These are phyloP conservation scores for Lottia scabra DNA, from an alignment of 2,888 invertebrate genomes.

Conservation along the genomic window DNA sequence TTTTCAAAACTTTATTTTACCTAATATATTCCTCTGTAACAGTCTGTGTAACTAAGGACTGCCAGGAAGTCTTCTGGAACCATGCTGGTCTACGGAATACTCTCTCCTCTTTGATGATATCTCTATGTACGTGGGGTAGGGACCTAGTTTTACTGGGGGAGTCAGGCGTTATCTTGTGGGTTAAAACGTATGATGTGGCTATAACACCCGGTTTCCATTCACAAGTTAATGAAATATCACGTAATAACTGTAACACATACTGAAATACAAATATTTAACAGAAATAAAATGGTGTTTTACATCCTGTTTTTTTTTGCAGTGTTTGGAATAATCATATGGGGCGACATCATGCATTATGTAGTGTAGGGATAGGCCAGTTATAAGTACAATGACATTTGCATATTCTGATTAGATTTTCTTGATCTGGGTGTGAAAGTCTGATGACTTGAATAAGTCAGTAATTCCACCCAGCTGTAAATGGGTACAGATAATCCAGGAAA, in stretches of 20 bases:
- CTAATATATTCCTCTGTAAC: constrained; percentile 43
- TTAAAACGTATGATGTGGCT: constrained; percentile 25
- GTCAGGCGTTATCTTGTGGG: constrained; percentile 6
- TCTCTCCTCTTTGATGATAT: constrained; percentile 45
- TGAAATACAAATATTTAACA: constrained; percentile 29
- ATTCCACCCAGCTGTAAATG: too few relatives aligned
- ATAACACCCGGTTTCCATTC: constrained; percentile 57
- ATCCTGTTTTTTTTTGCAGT: too few relatives aligned
- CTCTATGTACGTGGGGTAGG: constrained; percentile 45
- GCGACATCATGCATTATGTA: too few relatives aligned
- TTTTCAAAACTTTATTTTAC: constrained; percentile 23
- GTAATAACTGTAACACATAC: constrained; percentile 47
- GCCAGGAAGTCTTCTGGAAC: constrained; percentile 22
- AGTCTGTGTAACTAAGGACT: constrained; percentile 34
- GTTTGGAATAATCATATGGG: too few relatives aligned
- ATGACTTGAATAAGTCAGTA: too few relatives aligned
- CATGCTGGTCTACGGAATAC: constrained; percentile 22
- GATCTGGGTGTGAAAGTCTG: too few relatives aligned
- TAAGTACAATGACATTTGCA: too few relatives aligned
- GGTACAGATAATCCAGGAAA: too few relatives aligned
- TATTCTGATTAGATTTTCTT: too few relatives aligned
- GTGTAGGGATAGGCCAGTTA: too few relatives aligned
- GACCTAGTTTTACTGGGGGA: constrained; percentile 22
- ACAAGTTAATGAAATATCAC: constrained; percentile 48
- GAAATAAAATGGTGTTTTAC: too few relatives aligned